phyloP scores from a whole-genome alignment of 2,888 invertebrate genomes.

The Drosophila nr. medialis region DNA sequence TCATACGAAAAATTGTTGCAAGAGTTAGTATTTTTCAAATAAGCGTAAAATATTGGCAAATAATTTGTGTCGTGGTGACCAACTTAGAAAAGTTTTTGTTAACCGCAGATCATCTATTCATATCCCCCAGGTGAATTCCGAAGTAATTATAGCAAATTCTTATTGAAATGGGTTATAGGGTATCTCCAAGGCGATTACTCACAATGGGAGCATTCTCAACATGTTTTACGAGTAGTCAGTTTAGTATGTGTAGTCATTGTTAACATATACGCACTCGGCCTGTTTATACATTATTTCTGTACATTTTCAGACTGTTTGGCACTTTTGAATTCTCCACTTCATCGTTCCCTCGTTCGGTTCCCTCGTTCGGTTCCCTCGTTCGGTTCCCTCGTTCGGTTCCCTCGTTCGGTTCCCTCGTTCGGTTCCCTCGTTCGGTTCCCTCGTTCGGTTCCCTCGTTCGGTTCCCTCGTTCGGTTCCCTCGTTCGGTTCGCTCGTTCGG shows the following conservation, averaged over 20 bases:
- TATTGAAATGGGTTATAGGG: background rate
- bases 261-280: conserved; percentile 23
- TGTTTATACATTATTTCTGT: conserved; percentile 30
- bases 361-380: background rate
- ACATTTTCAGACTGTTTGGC: conserved; percentile 9
- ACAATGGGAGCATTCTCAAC: background rate
- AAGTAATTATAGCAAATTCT: background rate
- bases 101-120: background rate
- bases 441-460: background rate
- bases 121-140: background rate
- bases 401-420: background rate
- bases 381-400: background rate
- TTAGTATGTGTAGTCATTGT: conserved; percentile 16
- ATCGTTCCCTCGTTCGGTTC: background rate
- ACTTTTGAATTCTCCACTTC: background rate
- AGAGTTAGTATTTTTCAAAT: background rate
- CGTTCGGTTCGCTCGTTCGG: background rate
- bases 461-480: background rate
- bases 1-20: background rate
- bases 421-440: background rate
- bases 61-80: background rate
- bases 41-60: background rate
- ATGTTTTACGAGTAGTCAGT: background rate
- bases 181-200: background rate
- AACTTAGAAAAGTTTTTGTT: background rate